Conservation (phyloP, 2,888 invertebrate species). For the Prenolepis imparis region DNA sequence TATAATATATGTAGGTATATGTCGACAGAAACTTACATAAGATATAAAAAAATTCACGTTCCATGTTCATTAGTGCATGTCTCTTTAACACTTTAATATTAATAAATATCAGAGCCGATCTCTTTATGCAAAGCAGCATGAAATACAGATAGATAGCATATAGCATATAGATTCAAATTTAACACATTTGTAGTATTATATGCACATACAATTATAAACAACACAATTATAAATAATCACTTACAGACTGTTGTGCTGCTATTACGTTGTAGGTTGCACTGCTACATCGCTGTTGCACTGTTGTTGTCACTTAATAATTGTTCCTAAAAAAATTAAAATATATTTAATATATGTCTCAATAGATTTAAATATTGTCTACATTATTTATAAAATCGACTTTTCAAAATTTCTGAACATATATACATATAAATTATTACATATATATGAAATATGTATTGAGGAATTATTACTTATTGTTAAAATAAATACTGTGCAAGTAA, state of each 20-base stretch:
- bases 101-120: conserved; percentile 7
- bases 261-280: neutral
- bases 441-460: too few relatives aligned
- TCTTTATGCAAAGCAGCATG: neutral
- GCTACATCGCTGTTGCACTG: neutral
- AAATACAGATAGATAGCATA: neutral
- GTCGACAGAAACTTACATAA: neutral
- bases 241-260: neutral
- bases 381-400: neutral
- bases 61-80: conserved; percentile 11
- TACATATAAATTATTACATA: too few relatives aligned
- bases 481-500: too few relatives aligned
- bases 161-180: neutral
- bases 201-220: neutral
- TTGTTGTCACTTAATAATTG: neutral
- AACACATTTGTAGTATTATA: neutral
- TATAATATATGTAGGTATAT: neutral
- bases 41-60: neutral
- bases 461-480: too few relatives aligned
- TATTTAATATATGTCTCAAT: neutral
- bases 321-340: neutral
- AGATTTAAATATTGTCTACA: neutral
- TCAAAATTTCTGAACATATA: neutral
- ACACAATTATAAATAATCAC: neutral
- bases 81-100: neutral